phyloP scores from a whole-genome alignment of 2,113 vertebrate genomes.

The Phrynosoma blainvillii region DNA sequence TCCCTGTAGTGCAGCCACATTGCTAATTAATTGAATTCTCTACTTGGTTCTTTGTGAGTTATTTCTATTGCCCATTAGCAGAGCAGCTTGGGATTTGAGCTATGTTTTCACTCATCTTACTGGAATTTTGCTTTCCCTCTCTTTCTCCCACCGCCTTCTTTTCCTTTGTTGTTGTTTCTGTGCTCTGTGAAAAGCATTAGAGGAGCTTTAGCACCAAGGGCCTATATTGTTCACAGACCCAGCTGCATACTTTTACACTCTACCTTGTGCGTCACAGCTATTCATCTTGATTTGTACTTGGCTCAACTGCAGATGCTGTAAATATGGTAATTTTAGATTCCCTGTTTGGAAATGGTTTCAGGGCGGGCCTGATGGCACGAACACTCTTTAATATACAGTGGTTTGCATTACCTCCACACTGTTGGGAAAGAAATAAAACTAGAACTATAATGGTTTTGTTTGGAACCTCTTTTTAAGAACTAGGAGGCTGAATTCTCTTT shows the following conservation, averaged over 20 bases:
- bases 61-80: slow-evolving; percentile 76
- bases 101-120: slow-evolving; percentile 72
- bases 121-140: slow-evolving; percentile 67
- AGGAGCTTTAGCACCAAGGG: slow-evolving; percentile 60
- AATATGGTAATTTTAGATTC: slow-evolving; percentile 83
- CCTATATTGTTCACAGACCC: slow-evolving; percentile 75
- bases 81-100: slow-evolving; percentile 71
- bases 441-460: slow-evolving; percentile 44
- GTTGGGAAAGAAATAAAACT: slow-evolving; percentile 37
- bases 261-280: slow-evolving; percentile 75
- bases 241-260: slow-evolving; percentile 70
- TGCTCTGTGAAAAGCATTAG: slow-evolving; percentile 75
- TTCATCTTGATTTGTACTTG: slow-evolving; percentile 80
- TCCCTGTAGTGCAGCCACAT: slow-evolving; percentile 60
- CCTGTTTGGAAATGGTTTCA: slow-evolving; percentile 74
- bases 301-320: slow-evolving; percentile 78
- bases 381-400: slow-evolving; percentile 62
- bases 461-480: slow-evolving; percentile 37
- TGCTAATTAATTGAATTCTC: slow-evolving; percentile 78
- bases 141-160: slow-evolving; percentile 47
- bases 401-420: slow-evolving; percentile 49
- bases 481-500: slow-evolving; percentile 35
- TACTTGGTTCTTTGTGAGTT: slow-evolving; percentile 72
- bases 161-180: slow-evolving; percentile 64
- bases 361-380: slow-evolving; percentile 61